Evolutionary conservation across 1,140 invertebrate species (phyloP), one percentile per base, ranked within the genome.

Genomic region (Brachionus sp.): DNA sequence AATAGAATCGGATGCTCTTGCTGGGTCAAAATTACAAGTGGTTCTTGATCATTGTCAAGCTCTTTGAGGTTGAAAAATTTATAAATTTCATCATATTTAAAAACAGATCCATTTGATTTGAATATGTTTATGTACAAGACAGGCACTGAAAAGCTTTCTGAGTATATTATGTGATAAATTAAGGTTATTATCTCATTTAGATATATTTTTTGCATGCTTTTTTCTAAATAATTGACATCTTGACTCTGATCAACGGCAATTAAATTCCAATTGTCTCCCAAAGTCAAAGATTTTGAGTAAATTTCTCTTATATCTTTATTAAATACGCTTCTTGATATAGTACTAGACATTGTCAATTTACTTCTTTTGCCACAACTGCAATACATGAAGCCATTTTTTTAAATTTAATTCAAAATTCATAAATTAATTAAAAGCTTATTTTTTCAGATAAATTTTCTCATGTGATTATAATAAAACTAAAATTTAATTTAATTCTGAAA

Each of bases 51-150:
- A 57, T 44, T 82, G 5, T 10, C 25, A 37, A 37, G 23, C 16
- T 35, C 46, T 1, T 87, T 85, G 64, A 88, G 87, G 66, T 87
- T 87, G 3, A 88, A 70, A 50, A 86, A 87, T n/a, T 85, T 86
- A 86, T 87, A 88, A 77, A 85, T 85, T 53, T 88, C 86, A 25
- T 86, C 64, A 39, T 33, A 78, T 57, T 50, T 66, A 66, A 70
- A 44, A 25, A 80, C 44, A 16, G 7, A 46, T 77, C 77, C 68
- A 87, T 86, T 84, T 85, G 87, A 86, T 86, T 88, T 87, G 87
- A 89, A 91, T 33, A 87, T 88, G 85, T 91, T 91, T 84, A 92
- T 91, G 84, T 90, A 91, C 16, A 92, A 85, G 3, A 91, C 88
- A 37, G 91, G 91, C 7, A 91, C 91, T 53, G 86, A 84, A 85